Evolutionary conservation across 2,113 vertebrate genomes (phyloP).

Genomic region (Poeciliopsis occidentalis): DNA sequence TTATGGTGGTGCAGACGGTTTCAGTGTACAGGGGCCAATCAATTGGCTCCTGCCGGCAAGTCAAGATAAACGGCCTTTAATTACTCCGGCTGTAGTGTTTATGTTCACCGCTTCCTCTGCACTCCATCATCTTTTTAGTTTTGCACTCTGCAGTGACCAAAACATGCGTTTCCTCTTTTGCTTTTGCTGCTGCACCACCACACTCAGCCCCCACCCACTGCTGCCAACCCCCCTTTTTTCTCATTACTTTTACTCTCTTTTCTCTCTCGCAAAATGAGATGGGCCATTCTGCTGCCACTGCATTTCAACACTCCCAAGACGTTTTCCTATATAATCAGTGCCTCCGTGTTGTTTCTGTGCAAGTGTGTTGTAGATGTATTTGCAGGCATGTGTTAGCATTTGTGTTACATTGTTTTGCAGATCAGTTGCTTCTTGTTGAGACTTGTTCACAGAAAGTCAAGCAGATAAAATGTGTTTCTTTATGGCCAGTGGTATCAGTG

Average conservation of each 20-base stretch:
- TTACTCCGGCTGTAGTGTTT: slow-evolving; percentile 72
- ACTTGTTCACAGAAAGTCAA: slow-evolving; percentile 31
- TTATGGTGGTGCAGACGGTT: slow-evolving; percentile 68
- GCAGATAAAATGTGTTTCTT: slow-evolving; percentile 42
- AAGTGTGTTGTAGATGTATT: slow-evolving; percentile 2
- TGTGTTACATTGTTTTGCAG: slow-evolving; percentile 29
- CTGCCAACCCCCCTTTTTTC: slow-evolving; percentile 40
- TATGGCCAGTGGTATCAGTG: slow-evolving; percentile 31
- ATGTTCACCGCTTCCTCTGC: slow-evolving; percentile 55
- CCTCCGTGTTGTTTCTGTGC: slow-evolving; percentile 46
- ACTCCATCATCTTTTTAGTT: slow-evolving; percentile 61
- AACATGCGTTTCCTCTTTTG: slow-evolving; percentile 29
- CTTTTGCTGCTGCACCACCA: slow-evolving; percentile 34
- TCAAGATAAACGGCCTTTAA: slow-evolving; percentile 77
- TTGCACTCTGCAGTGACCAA: slow-evolving; percentile 49
- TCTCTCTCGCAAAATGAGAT: slow-evolving; percentile 62
- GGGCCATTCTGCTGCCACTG: slow-evolving; percentile 63
- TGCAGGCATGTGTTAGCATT: background rate
- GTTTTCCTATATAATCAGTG: slow-evolving; percentile 48
- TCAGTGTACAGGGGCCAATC: slow-evolving; percentile 61
- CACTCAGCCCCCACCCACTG: slow-evolving; percentile 10
- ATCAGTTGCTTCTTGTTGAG: slow-evolving; percentile 31
- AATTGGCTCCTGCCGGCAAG: slow-evolving; percentile 60
- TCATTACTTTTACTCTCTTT: slow-evolving; percentile 62
- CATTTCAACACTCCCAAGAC: slow-evolving; percentile 58